Evolutionary conservation across 2,888 invertebrate genomes (phyloP), one percentile per base, ranked within the genome.

Genomic region (Atethmia centrago): DNA sequence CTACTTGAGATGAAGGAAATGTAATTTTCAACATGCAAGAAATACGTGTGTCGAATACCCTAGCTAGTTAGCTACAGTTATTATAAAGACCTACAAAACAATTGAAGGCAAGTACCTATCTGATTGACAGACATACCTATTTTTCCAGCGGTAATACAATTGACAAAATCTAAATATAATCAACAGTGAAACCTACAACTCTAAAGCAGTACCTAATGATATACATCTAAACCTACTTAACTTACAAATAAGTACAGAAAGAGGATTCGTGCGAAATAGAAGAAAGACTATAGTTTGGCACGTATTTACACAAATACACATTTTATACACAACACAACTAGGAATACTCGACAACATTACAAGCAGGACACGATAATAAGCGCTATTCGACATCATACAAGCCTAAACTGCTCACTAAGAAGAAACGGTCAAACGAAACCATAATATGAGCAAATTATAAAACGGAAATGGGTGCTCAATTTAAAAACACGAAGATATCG

Each of bases 391-490:
- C 51, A 72, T 70, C 67, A 74, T 70, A 81, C 68, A 84, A 69
- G 73, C 78, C 65, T 85, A 80, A 58, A 72, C 75, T 76, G 82
- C 77, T 75, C 71, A 75, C 79, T 84, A 85, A 80, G 72, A 82
- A 87, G 71, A 78, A 76, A 66, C 69, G 82, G 82, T 85, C 81
- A 85, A 86, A 73, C 84, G 85, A 81, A 88, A 90, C 88, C 85
- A 77, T 87, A 85, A 85, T 87, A 88, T 88, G 92, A 91, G 93
- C 93, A 93, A 93, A 91, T 89, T 88, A 93, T 88, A 91, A 91
- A 90, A 90, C 87, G 86, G 90, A 80, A 87, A 90, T 93, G 95
- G 92, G 95, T 95, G 96, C 95, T 96, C 95, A 96, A 95, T 94
- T 94, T 89, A 87, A 90, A 83, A 90, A 93, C 92, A 90, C 91